A percentile compares a stretch with the other conserved stretches of the same genome.
These are phyloP conservation scores for Shargacucullia verbasci DNA, from an alignment of 2,888 invertebrate genomes.

Conservation along the genomic window DNA sequence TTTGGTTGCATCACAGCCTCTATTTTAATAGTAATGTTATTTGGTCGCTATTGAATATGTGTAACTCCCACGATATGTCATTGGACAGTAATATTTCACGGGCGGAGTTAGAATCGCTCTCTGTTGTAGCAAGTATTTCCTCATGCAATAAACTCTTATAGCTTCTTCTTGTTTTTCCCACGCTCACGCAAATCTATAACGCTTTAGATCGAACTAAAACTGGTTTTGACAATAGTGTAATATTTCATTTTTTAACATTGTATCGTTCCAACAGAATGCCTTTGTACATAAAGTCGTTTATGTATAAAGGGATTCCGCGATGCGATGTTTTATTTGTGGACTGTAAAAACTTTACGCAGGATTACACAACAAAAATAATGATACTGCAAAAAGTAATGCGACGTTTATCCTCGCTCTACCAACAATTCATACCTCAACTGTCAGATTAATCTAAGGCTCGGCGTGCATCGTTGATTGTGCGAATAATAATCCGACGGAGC, in stretches of 20 bases:
- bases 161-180: conserved; percentile 60
- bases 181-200: conserved; percentile 67
- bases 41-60: conserved; percentile 41
- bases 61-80: conserved; percentile 56
- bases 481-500: conserved; percentile 80
- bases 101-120: conserved; percentile 37
- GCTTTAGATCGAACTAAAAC: conserved; percentile 51
- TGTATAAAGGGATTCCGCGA: conserved; percentile 47
- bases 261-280: conserved; percentile 44
- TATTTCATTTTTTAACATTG: conserved; percentile 63
- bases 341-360: conserved; percentile 59
- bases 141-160: conserved; percentile 55
- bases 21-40: conserved; percentile 43
- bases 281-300: conserved; percentile 53
- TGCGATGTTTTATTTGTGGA: conserved; percentile 59
- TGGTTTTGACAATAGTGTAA: conserved; percentile 61
- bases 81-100: conserved; percentile 51
- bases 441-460: conserved; percentile 81
- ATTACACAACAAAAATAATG: conserved; percentile 60
- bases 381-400: conserved; percentile 71
- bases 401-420: conserved; percentile 70
- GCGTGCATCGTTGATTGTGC: conserved; percentile 82
- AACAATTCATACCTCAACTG: conserved; percentile 79
- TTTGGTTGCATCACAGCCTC: conserved; percentile 23
- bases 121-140: conserved; percentile 60